Conservation (phyloP, 2,797 vertebrate species). For the Enoplosus armatus region DNA sequence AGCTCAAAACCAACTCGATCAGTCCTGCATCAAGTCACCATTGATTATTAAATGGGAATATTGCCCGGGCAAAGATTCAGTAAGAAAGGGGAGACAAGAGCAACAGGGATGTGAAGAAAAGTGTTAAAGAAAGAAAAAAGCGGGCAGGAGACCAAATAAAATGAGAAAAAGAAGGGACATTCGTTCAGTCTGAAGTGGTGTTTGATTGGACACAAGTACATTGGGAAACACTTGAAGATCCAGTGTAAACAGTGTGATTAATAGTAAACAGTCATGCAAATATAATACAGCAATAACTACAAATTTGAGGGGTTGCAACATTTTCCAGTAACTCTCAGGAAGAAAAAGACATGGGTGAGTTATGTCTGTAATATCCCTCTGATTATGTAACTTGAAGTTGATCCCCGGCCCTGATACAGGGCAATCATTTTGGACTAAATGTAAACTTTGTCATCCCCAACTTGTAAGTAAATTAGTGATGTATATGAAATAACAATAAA, state of each 20-base stretch:
- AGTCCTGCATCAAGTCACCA: not conserved
- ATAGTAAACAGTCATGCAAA: constrained; percentile 51
- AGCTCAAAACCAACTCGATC: not conserved
- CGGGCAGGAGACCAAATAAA: constrained; percentile 2
- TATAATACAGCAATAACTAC: constrained; percentile 43
- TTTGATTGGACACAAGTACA: constrained; percentile 27
- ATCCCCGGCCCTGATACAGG: constrained; percentile 11
- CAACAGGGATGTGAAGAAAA: not conserved
- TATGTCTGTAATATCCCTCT: constrained; percentile 13
- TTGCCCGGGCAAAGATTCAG: not conserved
- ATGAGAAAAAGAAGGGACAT: not conserved
- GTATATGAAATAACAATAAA: not conserved
- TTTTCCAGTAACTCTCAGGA: constrained; percentile 41
- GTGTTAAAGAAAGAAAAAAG: not conserved
- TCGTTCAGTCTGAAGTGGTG: constrained; percentile 17
- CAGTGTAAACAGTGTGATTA: constrained; percentile 47
- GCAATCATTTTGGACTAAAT: not conserved
- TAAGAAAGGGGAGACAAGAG: not conserved
- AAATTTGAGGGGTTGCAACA: constrained; percentile 17
- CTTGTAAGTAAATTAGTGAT: not conserved
- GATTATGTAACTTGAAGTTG: constrained; percentile 18
- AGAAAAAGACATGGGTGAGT: constrained; percentile 36
- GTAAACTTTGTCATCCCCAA: not conserved
- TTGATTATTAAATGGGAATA: not conserved
- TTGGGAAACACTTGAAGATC: constrained; percentile 28